Base-by-base conservation (phyloP, 2,113 vertebrate genomes). In the Dinomys branickii region DNA sequence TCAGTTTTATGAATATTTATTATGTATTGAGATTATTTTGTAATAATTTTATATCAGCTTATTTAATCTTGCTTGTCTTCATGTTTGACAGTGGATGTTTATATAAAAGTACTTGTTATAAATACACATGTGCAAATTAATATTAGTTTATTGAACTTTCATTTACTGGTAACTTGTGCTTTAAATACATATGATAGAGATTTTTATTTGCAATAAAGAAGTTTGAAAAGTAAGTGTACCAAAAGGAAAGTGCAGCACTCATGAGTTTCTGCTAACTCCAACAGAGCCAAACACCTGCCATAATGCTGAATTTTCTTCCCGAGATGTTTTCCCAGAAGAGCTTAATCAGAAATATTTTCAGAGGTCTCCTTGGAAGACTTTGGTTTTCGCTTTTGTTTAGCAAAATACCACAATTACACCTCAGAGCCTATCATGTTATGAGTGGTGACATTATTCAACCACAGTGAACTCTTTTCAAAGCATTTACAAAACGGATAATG, bases 271-370 rank as follows among this genome's bases (percentile, higher is more conserved):
- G 17, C 3, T 47, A 73, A n/a, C 3, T 2, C 24, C 9, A 67
- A 0, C 1, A 54, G 8, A 77, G 1, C 3, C 1, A 24, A 33
- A 90, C 65, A 4, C 16, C 11, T n/a, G 11, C 77, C 14, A 63
- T 13, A 5, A n/a, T 44, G 2, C 5, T 47, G 13, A 87, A 5
- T 56, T 52, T 63, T 82, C 12, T 4, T 92, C 28, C 58, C 41
- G 35, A 92, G 50, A 61, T 81, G 2, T 3, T 5, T 13, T 87
- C 35, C 28, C 61, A 50, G 44, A 96, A 90, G 4, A 77, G 6
- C 75, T 96, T 83, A 86, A 89, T 7, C 7, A 86, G 6, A 92
- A 71, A 54, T 95, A 81, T 26, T 78, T 80, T 61, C 28, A 94
- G 4, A 3, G 17, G 3, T 84, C 14, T 96, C 22, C 26, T 71